Conservation (phyloP, 2,113 vertebrate species). For the Sphaerodactylus townsendi region DNA sequence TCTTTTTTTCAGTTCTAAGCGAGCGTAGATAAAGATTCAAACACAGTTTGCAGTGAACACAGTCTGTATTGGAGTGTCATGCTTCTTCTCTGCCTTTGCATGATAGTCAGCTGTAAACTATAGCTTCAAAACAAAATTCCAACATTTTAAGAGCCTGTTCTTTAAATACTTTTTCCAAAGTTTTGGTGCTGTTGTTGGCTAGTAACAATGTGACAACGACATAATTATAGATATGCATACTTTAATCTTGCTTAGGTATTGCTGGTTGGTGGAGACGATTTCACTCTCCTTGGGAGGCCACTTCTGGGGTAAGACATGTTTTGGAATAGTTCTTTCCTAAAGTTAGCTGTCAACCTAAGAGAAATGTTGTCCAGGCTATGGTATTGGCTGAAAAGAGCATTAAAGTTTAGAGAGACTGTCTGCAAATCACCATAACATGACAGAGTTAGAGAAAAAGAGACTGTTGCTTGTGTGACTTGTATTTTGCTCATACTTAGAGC, state of each 20-base stretch:
- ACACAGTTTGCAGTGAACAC: not conserved
- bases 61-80: not conserved
- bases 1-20: slow-evolving; percentile 15
- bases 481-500: not conserved
- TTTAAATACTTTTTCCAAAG: not conserved
- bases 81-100: slow-evolving; percentile 1
- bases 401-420: not conserved
- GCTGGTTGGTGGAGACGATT: slow-evolving; percentile 83
- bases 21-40: not conserved
- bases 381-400: not conserved
- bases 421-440: not conserved
- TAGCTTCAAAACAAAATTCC: not conserved
- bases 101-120: not conserved
- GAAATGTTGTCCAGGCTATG: not conserved
- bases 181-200: not conserved
- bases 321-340: not conserved
- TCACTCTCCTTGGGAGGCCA: slow-evolving; percentile 84
- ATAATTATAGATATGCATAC: not conserved
- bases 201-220: not conserved
- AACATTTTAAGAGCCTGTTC: not conserved
- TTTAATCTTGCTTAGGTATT: slow-evolving; percentile 75
- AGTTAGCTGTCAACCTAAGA: not conserved
- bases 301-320: slow-evolving; percentile 78
- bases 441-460: not conserved
- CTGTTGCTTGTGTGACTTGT: not conserved